Evolutionary conservation across 2,888 invertebrate genomes (phyloP), one percentile per base, ranked within the genome.

Genomic region (Aromia moschata): DNA sequence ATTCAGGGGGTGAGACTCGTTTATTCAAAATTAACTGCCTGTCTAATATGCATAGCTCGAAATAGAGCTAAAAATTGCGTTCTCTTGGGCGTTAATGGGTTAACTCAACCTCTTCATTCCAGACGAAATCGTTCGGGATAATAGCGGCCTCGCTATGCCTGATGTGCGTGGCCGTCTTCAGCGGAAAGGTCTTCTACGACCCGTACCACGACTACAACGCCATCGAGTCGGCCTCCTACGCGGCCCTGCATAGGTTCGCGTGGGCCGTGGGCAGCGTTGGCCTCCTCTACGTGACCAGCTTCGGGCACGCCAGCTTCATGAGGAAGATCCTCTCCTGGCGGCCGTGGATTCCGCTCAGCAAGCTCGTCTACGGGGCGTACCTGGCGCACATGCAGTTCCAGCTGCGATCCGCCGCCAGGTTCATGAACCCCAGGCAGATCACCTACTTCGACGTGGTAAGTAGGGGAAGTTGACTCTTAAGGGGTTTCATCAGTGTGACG

Each of bases 311-410:
- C 9, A 71, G 63, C 18, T 66, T 75, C 18, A 33, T 79, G 18
- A 68, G 70, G 11, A 70, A 82, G 81, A 80, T 85, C 43, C 74
- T 87, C 1, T 80, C 81, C 43, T 87, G 87, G 87, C 81, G 80
- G 43, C 84, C 84, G 0, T 87, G 85, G 83, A 83, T 84, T 40
- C 85, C 86, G 0, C 78, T 87, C 0, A 85, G 87, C 65, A 83
- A 86, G 46, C 80, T 88, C 20, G 80, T 85, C 0, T 88, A 87
- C 71, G 37, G 75, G 43, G 86, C 86, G 0, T 67, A 68, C 20
- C 74, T 88, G 46, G 80, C 84, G 0, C 88, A 88, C 71, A 80
- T 84, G 63, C 61, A 83, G 15, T 77, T 87, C 53, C 85, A 86
- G 58, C 71, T 82, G 0, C 74, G 86, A 25, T 81, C 83, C 41